phyloP scores from a whole-genome alignment of 2,113 vertebrate species.

The Psammodynastes pulverulentus region DNA sequence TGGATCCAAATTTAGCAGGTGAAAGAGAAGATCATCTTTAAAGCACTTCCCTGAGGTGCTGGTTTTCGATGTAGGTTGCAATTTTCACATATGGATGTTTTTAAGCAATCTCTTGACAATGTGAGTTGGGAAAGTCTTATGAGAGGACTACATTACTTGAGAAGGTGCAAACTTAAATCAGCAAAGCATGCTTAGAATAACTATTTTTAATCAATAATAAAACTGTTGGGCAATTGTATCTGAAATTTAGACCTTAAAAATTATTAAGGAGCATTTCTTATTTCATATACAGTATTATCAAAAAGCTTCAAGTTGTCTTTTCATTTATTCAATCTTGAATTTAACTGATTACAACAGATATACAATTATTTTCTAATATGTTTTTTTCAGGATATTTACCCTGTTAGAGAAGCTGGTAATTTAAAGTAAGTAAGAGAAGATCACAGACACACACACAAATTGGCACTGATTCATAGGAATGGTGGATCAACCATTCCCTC shows the following conservation, averaged over 20 bases:
- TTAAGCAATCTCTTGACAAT: neutral
- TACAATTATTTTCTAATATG: neutral
- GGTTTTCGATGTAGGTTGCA: neutral
- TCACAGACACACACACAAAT: neutral
- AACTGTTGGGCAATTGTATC: neutral
- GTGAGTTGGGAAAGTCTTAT: neutral
- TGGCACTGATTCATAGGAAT: neutral
- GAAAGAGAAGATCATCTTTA: neutral
- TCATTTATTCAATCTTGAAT: neutral
- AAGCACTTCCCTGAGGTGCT: neutral
- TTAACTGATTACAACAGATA: neutral
- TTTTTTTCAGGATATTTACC: neutral
- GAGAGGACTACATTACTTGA: neutral
- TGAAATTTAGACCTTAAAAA: neutral
- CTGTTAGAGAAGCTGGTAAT: neutral
- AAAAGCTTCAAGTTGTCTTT: neutral
- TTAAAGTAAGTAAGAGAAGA: neutral
- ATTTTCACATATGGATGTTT: neutral
- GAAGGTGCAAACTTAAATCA: neutral
- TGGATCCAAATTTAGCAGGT: neutral
- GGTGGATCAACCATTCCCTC: neutral
- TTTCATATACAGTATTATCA: neutral
- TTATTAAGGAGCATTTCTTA: neutral
- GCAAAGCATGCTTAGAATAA: neutral
- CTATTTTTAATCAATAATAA: neutral